Evolutionary conservation across 1,140 invertebrate genomes (phyloP), one percentile per base, ranked within the genome.

Genomic region (Trichonephila inaurata): DNA sequence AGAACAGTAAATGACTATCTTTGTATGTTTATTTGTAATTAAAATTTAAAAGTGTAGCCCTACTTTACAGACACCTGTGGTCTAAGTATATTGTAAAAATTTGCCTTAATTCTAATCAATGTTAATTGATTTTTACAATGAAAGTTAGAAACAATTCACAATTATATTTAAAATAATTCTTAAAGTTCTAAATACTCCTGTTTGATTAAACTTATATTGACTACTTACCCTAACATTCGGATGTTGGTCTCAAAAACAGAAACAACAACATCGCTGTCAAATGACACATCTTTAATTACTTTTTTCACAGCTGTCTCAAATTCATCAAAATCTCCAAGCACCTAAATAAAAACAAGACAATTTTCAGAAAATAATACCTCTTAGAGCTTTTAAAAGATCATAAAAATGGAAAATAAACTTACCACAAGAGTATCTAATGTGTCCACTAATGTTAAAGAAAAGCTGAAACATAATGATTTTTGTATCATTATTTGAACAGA

Each of bases 181-280:
- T 51, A 10, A 51, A 51, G 10, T 10, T 51, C 7, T 10, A 51
- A 12, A 51, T 51, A 10, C 51, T 51, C 0, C 10, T 51, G 5
- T 51, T 51, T 10, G 10, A 51, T 51, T 2, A 51, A 51, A 51
- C 51, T 1, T 51, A 51, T 10, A 2, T 77, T 40, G 19, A 95
- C 93, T 14, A 96, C 97, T 97, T 96, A 98, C 97, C 99, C 99
- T 51, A 99, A 96, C 96, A 99, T 97, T 94, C 99, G 96, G 95
- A 99, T 99, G 96, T 99, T 99, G 18, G 99, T 99, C 96, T 99
- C 99, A 96, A 99, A 99, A 12, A 99, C 98, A 1, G 99, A 99
- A 21, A 99, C 99, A 94, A 99, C 97, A 92, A 99, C 97, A 96
- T 99, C 98, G 94, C 97, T 98, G 96, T 99, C 98, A 96, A 99